Percentiles rank a stretch among this genome's conserved stretches.
Evolutionary conservation across 37 sponge, comb jelly and placozoan genomes (phyloP).

Genomic region (Ianthella basta): DNA sequence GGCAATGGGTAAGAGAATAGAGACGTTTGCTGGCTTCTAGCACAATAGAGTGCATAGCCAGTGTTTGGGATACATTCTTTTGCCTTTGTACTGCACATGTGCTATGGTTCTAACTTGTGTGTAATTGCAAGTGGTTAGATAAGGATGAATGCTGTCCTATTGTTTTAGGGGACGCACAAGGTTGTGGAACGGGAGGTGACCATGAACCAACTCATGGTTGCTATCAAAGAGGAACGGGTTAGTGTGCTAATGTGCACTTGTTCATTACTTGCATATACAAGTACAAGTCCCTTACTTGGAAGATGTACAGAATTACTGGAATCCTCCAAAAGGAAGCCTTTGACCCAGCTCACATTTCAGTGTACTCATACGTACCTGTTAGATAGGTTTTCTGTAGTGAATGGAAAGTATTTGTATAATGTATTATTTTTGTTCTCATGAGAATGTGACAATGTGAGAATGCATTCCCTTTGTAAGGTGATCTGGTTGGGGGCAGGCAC

Average conservation of each 20-base stretch:
- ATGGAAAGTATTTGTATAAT: too few species aligned
- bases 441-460: too few species aligned
- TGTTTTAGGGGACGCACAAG: constrained; percentile 80
- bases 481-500: too few species aligned
- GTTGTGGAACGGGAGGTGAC: constrained; percentile 89
- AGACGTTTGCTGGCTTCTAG: background rate
- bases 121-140: background rate
- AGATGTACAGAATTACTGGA: too few species aligned
- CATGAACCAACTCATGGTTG: constrained; percentile 80
- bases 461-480: too few species aligned
- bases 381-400: too few species aligned
- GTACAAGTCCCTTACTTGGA: too few species aligned
- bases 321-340: too few species aligned
- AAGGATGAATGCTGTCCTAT: background rate
- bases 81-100: background rate
- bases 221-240: constrained; percentile 83
- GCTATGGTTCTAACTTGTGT: background rate
- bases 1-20: constrained; percentile 81
- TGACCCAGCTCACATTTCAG: too few species aligned
- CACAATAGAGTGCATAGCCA: background rate
- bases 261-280: too few species aligned
- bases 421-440: too few species aligned
- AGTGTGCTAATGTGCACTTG: constrained; percentile 24
- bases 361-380: too few species aligned
- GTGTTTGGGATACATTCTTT: background rate